Conservation (phyloP, 2,113 vertebrate species). For the Mustelus asterias region DNA sequence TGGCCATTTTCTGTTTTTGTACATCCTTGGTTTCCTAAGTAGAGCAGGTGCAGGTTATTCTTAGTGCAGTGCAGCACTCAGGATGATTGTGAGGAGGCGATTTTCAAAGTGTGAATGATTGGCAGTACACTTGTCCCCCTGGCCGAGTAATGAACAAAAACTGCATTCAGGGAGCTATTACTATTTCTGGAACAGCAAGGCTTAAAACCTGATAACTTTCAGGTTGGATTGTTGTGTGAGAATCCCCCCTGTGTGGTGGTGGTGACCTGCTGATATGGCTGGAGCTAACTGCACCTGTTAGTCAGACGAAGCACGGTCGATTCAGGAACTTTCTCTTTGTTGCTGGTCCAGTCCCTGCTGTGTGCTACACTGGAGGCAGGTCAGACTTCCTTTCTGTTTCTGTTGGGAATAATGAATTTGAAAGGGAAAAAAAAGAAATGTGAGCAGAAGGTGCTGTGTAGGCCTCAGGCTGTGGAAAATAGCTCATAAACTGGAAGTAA, state of each 20-base stretch:
- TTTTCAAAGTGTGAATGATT: conserved; percentile 24
- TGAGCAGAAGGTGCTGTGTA: conserved; percentile 6
- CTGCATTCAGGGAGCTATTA: conserved; percentile 4
- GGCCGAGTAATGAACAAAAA: conserved; percentile 19
- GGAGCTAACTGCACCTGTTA: not conserved
- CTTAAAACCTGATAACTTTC: conserved; percentile 26
- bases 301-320: not conserved
- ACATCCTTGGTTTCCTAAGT: not conserved
- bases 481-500: conserved; percentile 4
- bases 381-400: conserved; percentile 4
- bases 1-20: not conserved
- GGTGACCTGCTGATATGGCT: not conserved
- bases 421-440: not conserved
- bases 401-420: conserved; percentile 22
- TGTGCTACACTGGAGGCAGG: not conserved
- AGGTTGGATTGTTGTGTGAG: conserved; percentile 15
- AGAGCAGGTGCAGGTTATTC: conserved; percentile 27
- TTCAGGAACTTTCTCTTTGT: not conserved
- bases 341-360: not conserved
- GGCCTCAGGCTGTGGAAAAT: conserved; percentile 6
- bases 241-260: not conserved
- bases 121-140: not conserved
- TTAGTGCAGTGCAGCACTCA: conserved; percentile 7
- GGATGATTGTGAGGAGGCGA: not conserved
- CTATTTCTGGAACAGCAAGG: conserved; percentile 9